Percentiles rank a stretch among this genome's conserved stretches.
phyloP scores from a whole-genome alignment of 2,797 vertebrate species.

The Ceryle rudis region DNA sequence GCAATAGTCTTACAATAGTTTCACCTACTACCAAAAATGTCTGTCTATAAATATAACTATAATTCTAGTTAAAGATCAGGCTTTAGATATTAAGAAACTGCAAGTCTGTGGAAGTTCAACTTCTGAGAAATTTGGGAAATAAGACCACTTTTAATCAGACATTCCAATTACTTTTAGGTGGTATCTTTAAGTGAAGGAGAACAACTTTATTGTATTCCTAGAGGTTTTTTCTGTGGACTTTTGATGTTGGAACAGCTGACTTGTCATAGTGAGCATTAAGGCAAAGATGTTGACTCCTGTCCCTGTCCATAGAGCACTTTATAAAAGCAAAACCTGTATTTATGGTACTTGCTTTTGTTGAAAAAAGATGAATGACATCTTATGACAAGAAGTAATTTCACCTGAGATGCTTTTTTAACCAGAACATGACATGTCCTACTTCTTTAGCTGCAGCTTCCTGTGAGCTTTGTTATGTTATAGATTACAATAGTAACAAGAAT shows the following conservation, averaged over 20 bases:
- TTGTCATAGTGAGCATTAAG: background rate
- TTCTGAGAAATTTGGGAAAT: background rate
- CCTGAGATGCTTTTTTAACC: background rate
- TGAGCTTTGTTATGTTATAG: background rate
- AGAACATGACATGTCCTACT: background rate
- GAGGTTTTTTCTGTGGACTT: background rate
- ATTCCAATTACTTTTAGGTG: background rate
- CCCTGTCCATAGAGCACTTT: background rate
- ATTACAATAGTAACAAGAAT: background rate
- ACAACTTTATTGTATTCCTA: background rate
- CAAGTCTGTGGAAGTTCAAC: accelerated
- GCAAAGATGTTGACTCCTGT: background rate
- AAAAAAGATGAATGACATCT: background rate
- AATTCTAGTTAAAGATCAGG: background rate
- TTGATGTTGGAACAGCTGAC: background rate
- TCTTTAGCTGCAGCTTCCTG: background rate
- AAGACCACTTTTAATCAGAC: background rate
- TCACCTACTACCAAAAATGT: background rate
- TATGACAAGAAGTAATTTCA: background rate
- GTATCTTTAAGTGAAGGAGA: background rate
- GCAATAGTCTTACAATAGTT: background rate
- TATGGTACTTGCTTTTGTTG: background rate
- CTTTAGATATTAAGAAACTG: background rate
- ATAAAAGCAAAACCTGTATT: background rate
- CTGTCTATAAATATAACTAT: background rate